Base-by-base conservation (phyloP, 1,140 invertebrate species). In the Mycetomoellerius zeteki region DNA sequence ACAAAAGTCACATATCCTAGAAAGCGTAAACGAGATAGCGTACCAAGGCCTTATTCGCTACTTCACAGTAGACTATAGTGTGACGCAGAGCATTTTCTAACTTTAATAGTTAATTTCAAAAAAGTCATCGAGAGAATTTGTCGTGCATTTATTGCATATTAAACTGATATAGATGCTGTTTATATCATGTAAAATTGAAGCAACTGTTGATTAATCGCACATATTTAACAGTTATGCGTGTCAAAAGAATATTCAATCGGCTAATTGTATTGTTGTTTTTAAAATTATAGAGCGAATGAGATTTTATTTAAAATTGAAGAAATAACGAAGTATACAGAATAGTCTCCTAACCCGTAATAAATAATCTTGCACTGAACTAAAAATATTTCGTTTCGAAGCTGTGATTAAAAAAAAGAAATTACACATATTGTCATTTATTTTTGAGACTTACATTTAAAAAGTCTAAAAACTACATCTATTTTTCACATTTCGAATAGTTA, bases 91-190 rank as follows among this genome's bases (percentile, higher is more conserved):
- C 8, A 43, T 43, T 43, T 43, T 43, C 37, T 43, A 43, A 43
- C 37, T 43, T 43, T 43, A 21, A 58, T 76, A 60, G 43, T 76
- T 76, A 12, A 24, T 76, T 37, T 76, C 16, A 37, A 43, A 76
- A 14, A 60, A 76, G 19, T 14, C n/a, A 58, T 14, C 14, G 8
- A 43, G 8, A 24, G n/a, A 76, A 3, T 60, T 58, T 60, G n/a
- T 33, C 73, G 8, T 43, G 8, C 2, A 60, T 21, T 33, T n/a
- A 54, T 60, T 80, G 30, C 43, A 10, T 47, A 27, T 43, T 43
- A 24, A 37, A 10, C 37, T 30, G 19, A 19, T 8, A 67, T 6
- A 67, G 64, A 21, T 21, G 64, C 6, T 50, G 5, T 21, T 21
- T 21, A 21, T 19, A 12, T 47, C 21, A 37, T 37, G 24, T 21